phyloP scores from a whole-genome alignment of 2,888 invertebrate species.

The Blastobasis lacticolella region DNA sequence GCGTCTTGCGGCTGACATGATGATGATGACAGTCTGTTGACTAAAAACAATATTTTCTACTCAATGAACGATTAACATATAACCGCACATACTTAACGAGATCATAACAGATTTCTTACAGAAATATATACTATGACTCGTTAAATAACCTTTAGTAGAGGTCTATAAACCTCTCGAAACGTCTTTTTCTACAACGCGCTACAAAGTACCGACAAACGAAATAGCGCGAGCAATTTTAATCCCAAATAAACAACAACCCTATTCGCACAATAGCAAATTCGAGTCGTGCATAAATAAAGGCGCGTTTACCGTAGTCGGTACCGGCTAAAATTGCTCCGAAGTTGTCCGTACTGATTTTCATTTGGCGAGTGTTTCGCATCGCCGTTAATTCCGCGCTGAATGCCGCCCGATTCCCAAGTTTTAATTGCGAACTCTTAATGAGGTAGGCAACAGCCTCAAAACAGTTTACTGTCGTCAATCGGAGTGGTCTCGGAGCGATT shows the following conservation, averaged over 20 bases:
- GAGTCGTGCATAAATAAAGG: too few species aligned
- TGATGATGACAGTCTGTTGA: too few species aligned
- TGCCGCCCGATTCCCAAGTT: constrained; percentile 50
- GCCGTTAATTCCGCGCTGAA: constrained; percentile 40
- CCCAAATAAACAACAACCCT: constrained; percentile 17
- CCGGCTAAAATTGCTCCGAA: constrained; percentile 21
- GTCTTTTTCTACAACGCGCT: too few species aligned
- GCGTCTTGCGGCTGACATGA: too few species aligned
- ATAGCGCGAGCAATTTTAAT: not conserved
- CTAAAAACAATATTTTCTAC: too few species aligned
- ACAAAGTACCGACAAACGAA: not conserved
- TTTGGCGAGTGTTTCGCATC: constrained; percentile 40
- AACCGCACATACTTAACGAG: too few species aligned
- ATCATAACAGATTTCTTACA: too few species aligned
- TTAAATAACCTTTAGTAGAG: too few species aligned
- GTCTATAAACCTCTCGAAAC: too few species aligned
- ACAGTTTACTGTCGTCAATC: constrained; percentile 19
- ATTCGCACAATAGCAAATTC: constrained; percentile 16
- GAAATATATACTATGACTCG: too few species aligned
- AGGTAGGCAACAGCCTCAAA: constrained; percentile 42
- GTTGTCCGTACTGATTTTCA: constrained; percentile 40
- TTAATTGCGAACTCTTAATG: constrained; percentile 65
- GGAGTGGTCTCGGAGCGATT: not conserved
- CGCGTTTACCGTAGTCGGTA: too few species aligned
- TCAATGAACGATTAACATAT: too few species aligned